Percentiles rank a stretch among this genome's conserved stretches.
Conservation (phyloP, 1,140 invertebrate genomes). For the Stenopsyche tienmushanensis region DNA sequence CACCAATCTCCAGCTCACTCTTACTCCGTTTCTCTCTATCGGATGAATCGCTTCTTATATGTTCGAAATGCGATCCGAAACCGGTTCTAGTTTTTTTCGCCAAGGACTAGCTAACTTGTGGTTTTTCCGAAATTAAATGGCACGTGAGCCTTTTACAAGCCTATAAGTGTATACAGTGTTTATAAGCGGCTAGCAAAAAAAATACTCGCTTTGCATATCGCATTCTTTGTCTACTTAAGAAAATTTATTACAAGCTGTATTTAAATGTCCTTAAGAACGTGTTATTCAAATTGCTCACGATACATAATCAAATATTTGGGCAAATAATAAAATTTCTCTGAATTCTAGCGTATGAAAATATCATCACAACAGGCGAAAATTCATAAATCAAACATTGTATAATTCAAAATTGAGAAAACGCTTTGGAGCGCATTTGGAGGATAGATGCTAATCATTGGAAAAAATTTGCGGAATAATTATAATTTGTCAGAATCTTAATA, state of each 20-base stretch:
- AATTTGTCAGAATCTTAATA: too few species aligned
- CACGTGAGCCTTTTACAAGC: not conserved
- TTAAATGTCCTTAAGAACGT: not conserved
- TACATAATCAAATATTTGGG: too few species aligned
- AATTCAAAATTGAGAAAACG: too few species aligned
- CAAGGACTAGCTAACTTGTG: not conserved
- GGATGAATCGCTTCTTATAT: not conserved
- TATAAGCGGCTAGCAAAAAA: not conserved
- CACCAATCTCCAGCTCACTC: too few species aligned
- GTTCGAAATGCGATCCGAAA: not conserved
- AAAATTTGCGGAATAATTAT: too few species aligned
- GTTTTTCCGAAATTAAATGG: not conserved
- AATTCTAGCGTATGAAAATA: too few species aligned
- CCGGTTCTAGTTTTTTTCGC: not conserved
- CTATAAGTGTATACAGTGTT: not conserved
- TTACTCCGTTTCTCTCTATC: too few species aligned
- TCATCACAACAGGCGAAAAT: too few species aligned
- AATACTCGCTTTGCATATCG: not conserved
- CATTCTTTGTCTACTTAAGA: not conserved
- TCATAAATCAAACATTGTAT: too few species aligned
- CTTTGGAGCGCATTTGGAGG: too few species aligned
- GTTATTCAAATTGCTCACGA: not conserved
- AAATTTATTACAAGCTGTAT: not conserved
- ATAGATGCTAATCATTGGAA: too few species aligned
- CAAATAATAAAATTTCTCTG: too few species aligned